Conservation (phyloP, 1,140 invertebrate species). For the Scaptomyza hsui region DNA sequence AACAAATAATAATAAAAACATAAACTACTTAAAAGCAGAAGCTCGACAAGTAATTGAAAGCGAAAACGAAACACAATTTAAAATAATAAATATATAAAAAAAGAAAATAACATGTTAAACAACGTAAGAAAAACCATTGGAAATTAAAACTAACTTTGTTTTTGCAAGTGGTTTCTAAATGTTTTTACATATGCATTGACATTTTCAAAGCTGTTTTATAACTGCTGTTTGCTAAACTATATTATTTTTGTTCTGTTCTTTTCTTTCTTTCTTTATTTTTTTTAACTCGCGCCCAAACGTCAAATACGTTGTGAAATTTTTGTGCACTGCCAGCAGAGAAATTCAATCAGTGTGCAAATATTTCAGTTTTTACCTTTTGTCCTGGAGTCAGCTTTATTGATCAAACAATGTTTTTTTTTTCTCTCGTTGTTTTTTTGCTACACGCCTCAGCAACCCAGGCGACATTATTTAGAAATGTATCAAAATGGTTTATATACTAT, state of each 20-base stretch:
- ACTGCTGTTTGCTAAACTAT: slow-evolving; percentile 2
- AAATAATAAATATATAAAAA: slow-evolving; percentile 14
- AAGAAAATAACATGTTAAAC: slow-evolving; percentile 2
- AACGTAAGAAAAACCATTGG: too few relatives aligned
- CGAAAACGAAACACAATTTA: slow-evolving; percentile 29
- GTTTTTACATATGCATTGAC: slow-evolving; percentile 26
- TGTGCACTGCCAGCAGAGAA: slow-evolving; percentile 60
- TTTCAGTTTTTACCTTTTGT: slow-evolving; percentile 8
- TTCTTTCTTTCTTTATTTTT: slow-evolving; percentile 1
- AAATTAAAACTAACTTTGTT: slow-evolving; percentile 47
- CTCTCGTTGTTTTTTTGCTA: too few relatives aligned
- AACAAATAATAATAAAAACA: slow-evolving; percentile 14
- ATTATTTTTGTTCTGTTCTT: slow-evolving; percentile 1
- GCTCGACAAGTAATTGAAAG: slow-evolving; percentile 29
- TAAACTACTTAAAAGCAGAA: slow-evolving; percentile 12
- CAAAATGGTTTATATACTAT: background rate
- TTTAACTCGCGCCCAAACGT: slow-evolving; percentile 49
- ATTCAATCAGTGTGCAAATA: slow-evolving; percentile 38
- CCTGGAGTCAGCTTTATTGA: slow-evolving; percentile 51
- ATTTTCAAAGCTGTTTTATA: slow-evolving; percentile 41
- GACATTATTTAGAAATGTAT: slow-evolving; percentile 50
- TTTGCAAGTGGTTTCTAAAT: slow-evolving; percentile 55
- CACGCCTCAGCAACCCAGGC: slow-evolving; percentile 36
- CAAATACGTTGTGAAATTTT: slow-evolving; percentile 49
- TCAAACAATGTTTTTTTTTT: slow-evolving; percentile 78